phyloP scores from a whole-genome alignment of 2,888 invertebrate genomes.

The Epistrophe grossulariae region DNA sequence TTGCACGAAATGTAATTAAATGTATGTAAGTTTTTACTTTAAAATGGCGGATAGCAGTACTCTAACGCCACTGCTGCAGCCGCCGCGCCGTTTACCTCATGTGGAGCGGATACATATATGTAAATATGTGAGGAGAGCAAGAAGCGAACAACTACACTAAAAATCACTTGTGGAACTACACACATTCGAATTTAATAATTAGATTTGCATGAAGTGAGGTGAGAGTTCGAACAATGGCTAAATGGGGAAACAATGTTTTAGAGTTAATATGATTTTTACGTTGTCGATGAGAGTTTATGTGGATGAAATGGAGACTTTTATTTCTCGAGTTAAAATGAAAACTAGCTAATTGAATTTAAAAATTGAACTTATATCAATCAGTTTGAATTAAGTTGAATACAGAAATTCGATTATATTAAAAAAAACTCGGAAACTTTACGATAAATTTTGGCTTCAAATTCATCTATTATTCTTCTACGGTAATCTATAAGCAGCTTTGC shows the following conservation, averaged over 20 bases:
- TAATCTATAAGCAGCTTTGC: too few relatives aligned
- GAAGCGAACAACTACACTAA: background rate
- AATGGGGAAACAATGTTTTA: background rate
- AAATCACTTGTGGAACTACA: constrained; percentile 9
- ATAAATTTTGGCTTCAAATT: too few relatives aligned
- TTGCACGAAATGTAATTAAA: constrained; percentile 9
- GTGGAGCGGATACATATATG: background rate
- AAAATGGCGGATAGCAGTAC: background rate
- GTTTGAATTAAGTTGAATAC: too few relatives aligned
- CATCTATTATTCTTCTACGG: too few relatives aligned
- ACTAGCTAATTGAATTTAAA: background rate
- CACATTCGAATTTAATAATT: background rate
- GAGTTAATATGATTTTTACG: background rate
- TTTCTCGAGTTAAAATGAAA: background rate
- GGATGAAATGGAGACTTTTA: background rate
- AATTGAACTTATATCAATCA: too few relatives aligned
- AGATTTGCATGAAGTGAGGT: constrained; percentile 2
- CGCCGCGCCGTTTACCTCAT: background rate
- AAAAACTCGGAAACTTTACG: too few relatives aligned
- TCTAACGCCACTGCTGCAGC: too few relatives aligned
- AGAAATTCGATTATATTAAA: too few relatives aligned
- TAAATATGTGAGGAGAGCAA: background rate
- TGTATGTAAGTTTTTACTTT: constrained; percentile 11
- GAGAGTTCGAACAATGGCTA: background rate
- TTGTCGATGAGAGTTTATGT: background rate